A percentile compares a stretch with the other conserved stretches of the same genome.
phyloP scores from a whole-genome alignment of 2,113 vertebrate genomes.

The Lipophrys pholis region DNA sequence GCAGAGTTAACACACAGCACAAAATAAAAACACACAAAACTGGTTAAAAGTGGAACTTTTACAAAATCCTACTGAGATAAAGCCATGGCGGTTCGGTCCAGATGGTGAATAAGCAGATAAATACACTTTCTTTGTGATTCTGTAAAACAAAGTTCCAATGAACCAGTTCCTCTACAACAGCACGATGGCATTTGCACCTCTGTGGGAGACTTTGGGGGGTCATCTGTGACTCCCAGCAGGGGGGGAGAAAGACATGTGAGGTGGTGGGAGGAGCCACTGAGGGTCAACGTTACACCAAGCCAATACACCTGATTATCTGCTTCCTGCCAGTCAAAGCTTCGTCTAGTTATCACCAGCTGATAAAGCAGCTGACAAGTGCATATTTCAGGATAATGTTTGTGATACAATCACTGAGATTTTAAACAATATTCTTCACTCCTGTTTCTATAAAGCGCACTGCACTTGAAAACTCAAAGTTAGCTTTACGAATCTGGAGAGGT shows the following conservation, averaged over 20 bases:
- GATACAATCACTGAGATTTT: no score
- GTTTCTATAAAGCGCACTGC: no score
- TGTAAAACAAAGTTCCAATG: not conserved
- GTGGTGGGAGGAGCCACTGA: constrained; percentile 3
- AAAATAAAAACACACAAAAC: not conserved
- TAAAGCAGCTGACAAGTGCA: no score
- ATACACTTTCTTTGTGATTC: not conserved
- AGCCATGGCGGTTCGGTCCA: not conserved
- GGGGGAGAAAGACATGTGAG: constrained; percentile 7
- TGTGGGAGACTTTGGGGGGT: constrained; percentile 21
- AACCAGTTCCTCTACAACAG: not conserved
- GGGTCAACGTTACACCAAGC: constrained; percentile 44
- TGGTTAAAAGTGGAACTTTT: not conserved
- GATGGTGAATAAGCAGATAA: constrained; percentile 2
- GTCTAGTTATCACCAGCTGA: not conserved
- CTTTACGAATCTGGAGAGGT: no score
- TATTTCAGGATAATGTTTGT: no score
- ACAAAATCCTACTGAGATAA: not conserved
- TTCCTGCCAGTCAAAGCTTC: not conserved
- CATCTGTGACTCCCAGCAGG: constrained; percentile 52
- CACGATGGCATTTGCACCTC: constrained; percentile 57
- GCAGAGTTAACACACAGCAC: not conserved
- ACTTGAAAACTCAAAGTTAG: no score
- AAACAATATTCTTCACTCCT: no score
- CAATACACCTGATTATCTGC: not conserved